These are phyloP conservation scores for Drosophila eohydei DNA, from an alignment of 2,888 invertebrate genomes.

Conservation along the genomic window DNA sequence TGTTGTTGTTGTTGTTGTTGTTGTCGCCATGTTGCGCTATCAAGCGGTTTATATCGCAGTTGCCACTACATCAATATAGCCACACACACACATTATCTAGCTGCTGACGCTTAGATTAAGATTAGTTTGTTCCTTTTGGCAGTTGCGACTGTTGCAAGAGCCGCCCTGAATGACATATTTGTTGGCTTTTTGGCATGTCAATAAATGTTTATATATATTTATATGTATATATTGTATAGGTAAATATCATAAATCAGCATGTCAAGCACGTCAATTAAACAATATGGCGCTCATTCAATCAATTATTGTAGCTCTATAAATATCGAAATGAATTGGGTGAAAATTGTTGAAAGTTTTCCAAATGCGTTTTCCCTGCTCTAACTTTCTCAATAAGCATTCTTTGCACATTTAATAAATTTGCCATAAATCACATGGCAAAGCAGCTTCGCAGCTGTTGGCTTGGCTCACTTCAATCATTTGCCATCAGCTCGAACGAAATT, in stretches of 20 bases:
- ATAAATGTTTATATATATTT: constrained; percentile 9
- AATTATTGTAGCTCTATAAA: background rate
- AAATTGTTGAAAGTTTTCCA: background rate
- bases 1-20: constrained; percentile 8
- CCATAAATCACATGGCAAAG: constrained; percentile 69
- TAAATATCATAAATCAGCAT: constrained; percentile 56
- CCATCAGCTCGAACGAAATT: constrained; percentile 57
- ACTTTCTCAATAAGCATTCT: background rate
- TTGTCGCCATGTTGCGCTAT: constrained; percentile 51
- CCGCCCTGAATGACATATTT: constrained; percentile 37
- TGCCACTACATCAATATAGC: constrained; percentile 25
- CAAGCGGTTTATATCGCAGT: constrained; percentile 54
- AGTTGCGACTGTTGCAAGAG: constrained; percentile 44
- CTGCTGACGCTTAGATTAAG: constrained; percentile 72
- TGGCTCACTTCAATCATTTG: background rate
- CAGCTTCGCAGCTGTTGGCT: constrained; percentile 30
- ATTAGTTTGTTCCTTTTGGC: constrained; percentile 53
- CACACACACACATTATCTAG: constrained; percentile 2
- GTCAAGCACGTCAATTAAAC: constrained; percentile 38
- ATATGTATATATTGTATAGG: background rate
- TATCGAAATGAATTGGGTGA: background rate
- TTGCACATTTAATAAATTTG: constrained; percentile 65
- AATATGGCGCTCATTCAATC: constrained; percentile 25
- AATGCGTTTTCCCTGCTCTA: background rate
- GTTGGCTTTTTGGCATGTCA: constrained; percentile 24